Percentiles rank a stretch among this genome's conserved stretches.
These are phyloP conservation scores for Merodon equestris DNA, from an alignment of 2,888 invertebrate genomes.

Conservation along the genomic window DNA sequence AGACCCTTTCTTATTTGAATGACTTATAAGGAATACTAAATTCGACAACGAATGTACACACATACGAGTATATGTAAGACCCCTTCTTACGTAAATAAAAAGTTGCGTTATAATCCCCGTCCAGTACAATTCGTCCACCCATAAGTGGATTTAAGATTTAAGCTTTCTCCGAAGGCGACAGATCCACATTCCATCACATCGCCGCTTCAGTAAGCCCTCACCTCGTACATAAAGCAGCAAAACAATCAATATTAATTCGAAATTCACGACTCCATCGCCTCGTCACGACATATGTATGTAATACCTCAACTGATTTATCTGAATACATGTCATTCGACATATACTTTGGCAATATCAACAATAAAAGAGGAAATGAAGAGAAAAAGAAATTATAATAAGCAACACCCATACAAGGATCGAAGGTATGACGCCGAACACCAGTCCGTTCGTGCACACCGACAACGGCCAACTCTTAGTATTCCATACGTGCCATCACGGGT, in stretches of 20 bases:
- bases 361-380: neutral
- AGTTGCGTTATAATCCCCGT: no score
- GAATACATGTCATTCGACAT: conserved; percentile 3
- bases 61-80: no score
- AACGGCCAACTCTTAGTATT: conserved; percentile 29
- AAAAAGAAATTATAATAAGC: neutral
- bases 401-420: neutral
- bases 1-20: no score
- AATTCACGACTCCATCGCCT: conserved; percentile 7
- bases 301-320: no score
- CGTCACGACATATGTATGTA: neutral
- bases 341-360: conserved; percentile 7
- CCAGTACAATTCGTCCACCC: no score
- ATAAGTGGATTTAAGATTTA: no score
- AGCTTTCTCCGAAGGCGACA: no score
- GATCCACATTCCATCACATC: conserved; percentile 27
- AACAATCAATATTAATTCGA: conserved; percentile 3
- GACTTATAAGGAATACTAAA: no score
- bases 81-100: no score
- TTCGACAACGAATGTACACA: no score
- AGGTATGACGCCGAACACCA: no score
- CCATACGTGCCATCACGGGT: conserved; percentile 27
- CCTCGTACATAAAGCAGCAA: neutral
- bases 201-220: neutral
- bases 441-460: no score